These are phyloP conservation scores for Colostygia pectinataria DNA, from an alignment of 2,888 invertebrate genomes.

Conservation along the genomic window DNA sequence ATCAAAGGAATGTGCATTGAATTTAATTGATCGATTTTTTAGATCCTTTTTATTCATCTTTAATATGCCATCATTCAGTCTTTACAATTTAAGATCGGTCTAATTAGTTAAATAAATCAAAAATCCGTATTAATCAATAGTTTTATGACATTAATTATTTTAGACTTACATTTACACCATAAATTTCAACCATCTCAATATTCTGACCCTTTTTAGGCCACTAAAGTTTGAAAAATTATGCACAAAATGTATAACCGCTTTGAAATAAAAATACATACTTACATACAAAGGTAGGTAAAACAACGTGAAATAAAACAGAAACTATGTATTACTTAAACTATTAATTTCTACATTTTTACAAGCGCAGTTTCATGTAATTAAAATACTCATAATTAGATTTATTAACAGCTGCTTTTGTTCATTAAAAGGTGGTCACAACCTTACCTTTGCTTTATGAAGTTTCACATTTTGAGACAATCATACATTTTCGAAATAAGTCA, in stretches of 20 bases:
- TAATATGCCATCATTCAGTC: slow-evolving; percentile 74
- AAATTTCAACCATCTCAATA: neutral
- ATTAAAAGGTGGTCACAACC: too few species aligned
- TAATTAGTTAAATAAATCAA: slow-evolving; percentile 50
- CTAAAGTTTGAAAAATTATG: neutral
- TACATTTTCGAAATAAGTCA: neutral
- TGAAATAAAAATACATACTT: too few species aligned
- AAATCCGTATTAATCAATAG: slow-evolving; percentile 57
- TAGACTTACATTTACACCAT: slow-evolving; percentile 18
- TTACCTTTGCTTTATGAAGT: neutral
- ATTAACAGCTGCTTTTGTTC: too few species aligned
- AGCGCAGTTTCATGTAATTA: too few species aligned
- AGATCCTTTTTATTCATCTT: slow-evolving; percentile 48
- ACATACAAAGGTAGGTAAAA: too few species aligned
- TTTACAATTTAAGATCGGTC: slow-evolving; percentile 64
- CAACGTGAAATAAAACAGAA: too few species aligned
- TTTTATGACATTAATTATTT: slow-evolving; percentile 45
- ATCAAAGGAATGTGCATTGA: slow-evolving; percentile 53
- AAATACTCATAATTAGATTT: too few species aligned
- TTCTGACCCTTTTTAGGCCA: slow-evolving; percentile 5
- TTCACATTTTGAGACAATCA: neutral
- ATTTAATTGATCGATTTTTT: slow-evolving; percentile 35
- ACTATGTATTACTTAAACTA: too few species aligned
- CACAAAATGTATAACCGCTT: too few species aligned
- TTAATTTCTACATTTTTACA: too few species aligned